Evolutionary conservation across 2,113 vertebrate species (phyloP), one percentile per base, ranked within the genome.

Genomic region (Amphiprion ocellaris): DNA sequence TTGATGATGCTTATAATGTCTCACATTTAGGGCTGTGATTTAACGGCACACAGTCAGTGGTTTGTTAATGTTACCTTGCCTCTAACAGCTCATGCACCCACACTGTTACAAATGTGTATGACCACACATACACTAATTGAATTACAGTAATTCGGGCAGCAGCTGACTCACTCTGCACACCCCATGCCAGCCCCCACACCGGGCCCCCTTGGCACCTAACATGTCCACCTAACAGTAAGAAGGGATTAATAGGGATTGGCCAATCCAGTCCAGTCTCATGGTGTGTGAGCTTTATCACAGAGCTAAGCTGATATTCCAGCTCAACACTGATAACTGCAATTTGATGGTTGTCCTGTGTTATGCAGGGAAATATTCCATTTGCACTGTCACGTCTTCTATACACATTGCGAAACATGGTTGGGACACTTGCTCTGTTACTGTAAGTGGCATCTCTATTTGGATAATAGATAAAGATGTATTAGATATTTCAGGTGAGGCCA

Each of bases 191-290:
- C 72, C 80, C 82, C 74, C 71, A 69, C 82, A 77, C 74, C 21
- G 61, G 59, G 79, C 81, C 80, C 68, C 64, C 21, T 86, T 93
- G 90, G 86, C 92, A 87, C 74, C 63, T 70, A n/a, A n/a, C n/a
- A n/a, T 53, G 66, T 88, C 77, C 71, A 65, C 68, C 77, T 75
- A 77, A 85, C 85, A 87, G 81, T 93, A 89, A 92, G 71, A 77
- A 59, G 85, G 89, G 93, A 93, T 94, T 94, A 94, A 80, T 82
- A 62, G 70, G 85, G 90, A 93, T 90, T 92, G 89, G 81, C 82
- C 77, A 90, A 93, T 91, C 74, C 90, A 50, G 77, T 70, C 77
- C 81, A 64, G 86, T 81, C 81, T 84, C 82, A 89, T 73, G 79
- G 90, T 84, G 83, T 84, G 85, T 79, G 83, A 82, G 87, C 77